Evolutionary conservation across 2,797 vertebrate genomes (phyloP).

Genomic region (Pangasius sanitwongsei): DNA sequence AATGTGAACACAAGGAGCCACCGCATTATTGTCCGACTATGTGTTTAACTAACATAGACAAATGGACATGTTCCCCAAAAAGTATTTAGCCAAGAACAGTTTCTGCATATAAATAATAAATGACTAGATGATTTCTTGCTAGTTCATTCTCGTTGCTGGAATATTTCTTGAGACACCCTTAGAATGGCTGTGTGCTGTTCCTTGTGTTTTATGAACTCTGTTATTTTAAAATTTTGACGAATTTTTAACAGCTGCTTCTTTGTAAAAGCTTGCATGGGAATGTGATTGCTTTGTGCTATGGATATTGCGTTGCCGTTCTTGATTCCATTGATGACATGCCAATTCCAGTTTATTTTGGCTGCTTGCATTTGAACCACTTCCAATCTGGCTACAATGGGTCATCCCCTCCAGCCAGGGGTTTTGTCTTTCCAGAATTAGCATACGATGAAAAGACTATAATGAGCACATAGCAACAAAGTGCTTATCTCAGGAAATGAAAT

Average conservation of each 20-base stretch:
- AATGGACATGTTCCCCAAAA: conserved; percentile 29
- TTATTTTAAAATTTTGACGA: conserved; percentile 6
- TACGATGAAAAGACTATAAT: conserved; percentile 59
- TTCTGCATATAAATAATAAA: conserved; percentile 39
- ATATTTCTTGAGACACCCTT: conserved; percentile 13
- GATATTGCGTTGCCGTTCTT: conserved; percentile 49
- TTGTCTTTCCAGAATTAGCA: conserved; percentile 61
- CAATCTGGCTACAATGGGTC: conserved; percentile 56
- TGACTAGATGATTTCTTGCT: not conserved
- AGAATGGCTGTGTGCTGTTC: conserved; percentile 4
- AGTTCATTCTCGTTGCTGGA: not conserved
- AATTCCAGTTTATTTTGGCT: conserved; percentile 55
- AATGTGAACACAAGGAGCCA: conserved; percentile 36
- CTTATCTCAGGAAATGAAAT: conserved; percentile 65
- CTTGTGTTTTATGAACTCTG: not conserved
- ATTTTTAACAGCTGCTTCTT: conserved; percentile 28
- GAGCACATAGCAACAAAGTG: conserved; percentile 48
- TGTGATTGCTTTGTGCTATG: conserved; percentile 48
- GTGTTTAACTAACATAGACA: conserved; percentile 47
- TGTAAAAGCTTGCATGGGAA: conserved; percentile 45
- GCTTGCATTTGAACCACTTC: conserved; percentile 58
- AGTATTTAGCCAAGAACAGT: conserved; percentile 26
- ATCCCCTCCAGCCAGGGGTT: conserved; percentile 54
- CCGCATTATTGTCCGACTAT: conserved; percentile 31
- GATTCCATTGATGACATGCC: conserved; percentile 58